phyloP scores from a whole-genome alignment of 2,888 invertebrate species.

The Cheilosia variabilis region DNA sequence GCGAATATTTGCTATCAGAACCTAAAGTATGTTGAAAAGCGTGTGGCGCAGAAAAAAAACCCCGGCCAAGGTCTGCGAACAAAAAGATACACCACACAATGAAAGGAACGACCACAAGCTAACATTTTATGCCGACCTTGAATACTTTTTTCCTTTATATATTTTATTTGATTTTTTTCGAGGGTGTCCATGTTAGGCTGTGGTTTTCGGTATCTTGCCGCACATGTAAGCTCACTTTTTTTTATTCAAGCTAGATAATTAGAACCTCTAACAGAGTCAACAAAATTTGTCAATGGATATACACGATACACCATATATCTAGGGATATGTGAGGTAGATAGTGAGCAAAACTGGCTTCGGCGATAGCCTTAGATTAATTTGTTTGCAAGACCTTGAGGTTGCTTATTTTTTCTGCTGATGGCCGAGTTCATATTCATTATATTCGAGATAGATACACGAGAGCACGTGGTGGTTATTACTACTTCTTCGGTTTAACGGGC shows the following conservation, averaged over 20 bases:
- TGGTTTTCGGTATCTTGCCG: constrained; percentile 17
- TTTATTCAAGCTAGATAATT: constrained; percentile 41
- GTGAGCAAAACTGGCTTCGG: constrained; percentile 6
- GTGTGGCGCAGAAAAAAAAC: constrained; percentile 28
- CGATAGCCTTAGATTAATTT: constrained; percentile 30
- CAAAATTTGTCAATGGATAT: constrained; percentile 31
- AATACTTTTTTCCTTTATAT: constrained; percentile 28
- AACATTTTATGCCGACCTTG: constrained; percentile 58
- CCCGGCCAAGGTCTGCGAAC: constrained; percentile 7
- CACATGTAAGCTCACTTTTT: constrained; percentile 18
- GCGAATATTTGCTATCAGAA: constrained; percentile 17
- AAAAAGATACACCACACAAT: constrained; percentile 19
- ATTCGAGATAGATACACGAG: constrained; percentile 23
- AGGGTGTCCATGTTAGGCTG: constrained; percentile 45
- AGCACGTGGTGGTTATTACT: constrained; percentile 57
- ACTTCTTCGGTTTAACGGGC: constrained; percentile 35
- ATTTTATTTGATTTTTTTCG: neutral
- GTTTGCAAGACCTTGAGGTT: constrained; percentile 56
- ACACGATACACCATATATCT: neutral
- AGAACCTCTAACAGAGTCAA: constrained; percentile 51
- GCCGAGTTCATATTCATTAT: constrained; percentile 34
- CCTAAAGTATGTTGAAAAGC: constrained; percentile 45
- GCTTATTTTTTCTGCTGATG: constrained; percentile 26
- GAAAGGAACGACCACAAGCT: constrained; percentile 57
- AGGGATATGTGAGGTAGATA: neutral